These are phyloP conservation scores for Heteromurus nitidus DNA, from an alignment of 2,888 invertebrate genomes.

Conservation along the genomic window DNA sequence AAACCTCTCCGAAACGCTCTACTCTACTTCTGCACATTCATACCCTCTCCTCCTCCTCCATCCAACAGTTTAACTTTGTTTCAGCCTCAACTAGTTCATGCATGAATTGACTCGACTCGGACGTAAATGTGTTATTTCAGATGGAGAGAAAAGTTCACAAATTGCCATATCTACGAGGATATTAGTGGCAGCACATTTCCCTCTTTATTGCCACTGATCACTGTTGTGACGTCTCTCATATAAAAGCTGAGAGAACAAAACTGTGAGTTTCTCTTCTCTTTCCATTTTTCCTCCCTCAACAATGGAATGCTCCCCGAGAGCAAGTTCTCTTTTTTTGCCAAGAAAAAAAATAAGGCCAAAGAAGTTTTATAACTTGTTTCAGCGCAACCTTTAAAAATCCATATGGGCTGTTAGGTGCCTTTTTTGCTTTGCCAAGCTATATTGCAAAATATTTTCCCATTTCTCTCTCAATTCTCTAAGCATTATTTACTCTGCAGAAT, in stretches of 20 bases:
- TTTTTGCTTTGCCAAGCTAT: no score
- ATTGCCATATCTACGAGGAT: constrained; percentile 20
- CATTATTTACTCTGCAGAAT: constrained; percentile 6
- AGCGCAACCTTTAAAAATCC: neutral
- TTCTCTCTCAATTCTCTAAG: neutral
- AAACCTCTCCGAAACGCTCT: neutral
- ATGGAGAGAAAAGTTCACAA: constrained; percentile 26
- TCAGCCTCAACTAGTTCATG: neutral
- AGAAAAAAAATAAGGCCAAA: constrained; percentile 1
- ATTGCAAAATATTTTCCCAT: neutral
- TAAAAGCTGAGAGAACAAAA: neutral
- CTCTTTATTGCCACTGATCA: constrained; percentile 24
- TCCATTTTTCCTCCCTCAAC: neutral
- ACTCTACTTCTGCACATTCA: neutral
- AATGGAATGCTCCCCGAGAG: neutral
- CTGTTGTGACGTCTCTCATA: constrained; percentile 2
- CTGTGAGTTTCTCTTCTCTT: neutral
- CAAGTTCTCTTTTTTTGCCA: neutral
- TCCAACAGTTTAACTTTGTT: neutral
- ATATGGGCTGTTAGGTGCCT: no score
- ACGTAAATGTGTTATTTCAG: neutral
- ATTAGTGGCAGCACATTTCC: constrained; percentile 22
- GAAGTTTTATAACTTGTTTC: neutral
- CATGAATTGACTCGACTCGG: neutral
- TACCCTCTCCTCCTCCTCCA: constrained; percentile 8